These are phyloP conservation scores for Xiphophorus couchianus DNA, from an alignment of 2,113 vertebrate species.

Conservation along the genomic window DNA sequence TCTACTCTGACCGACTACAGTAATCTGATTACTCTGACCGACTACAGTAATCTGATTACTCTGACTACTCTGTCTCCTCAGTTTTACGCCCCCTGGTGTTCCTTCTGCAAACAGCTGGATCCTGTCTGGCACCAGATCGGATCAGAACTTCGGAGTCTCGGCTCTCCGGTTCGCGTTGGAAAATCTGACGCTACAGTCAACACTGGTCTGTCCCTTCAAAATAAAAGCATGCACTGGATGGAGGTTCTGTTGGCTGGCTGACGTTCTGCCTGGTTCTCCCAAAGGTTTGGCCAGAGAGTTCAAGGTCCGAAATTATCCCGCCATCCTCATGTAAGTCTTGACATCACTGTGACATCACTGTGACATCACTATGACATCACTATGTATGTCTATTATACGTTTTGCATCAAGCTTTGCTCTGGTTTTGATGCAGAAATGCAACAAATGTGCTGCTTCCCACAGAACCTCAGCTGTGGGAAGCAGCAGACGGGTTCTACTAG, in stretches of 20 bases:
- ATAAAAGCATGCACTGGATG: constrained; percentile 8
- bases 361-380: neutral
- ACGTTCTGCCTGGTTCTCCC: neutral
- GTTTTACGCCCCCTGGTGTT: constrained; percentile 97
- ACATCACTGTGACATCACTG: neutral
- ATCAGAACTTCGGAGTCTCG: constrained; percentile 88
- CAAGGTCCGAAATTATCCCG: constrained; percentile 89
- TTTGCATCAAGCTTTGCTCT: neutral
- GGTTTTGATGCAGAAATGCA: neutral
- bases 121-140: constrained; percentile 92
- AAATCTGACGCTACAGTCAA: constrained; percentile 89
- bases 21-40: neutral
- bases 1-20: no score
- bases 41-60: neutral
- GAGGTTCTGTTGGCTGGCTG: neutral
- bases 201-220: constrained; percentile 80
- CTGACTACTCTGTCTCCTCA: constrained; percentile 48
- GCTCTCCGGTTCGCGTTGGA: constrained; percentile 90
- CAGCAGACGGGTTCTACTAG: no score
- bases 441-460: no score
- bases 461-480: no score
- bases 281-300: constrained; percentile 92
- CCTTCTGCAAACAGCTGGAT: constrained; percentile 92
- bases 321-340: constrained; percentile 91
- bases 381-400: no score